Evolutionary conservation across 2,888 invertebrate genomes (phyloP).

Genomic region (Cistogaster globosa): DNA sequence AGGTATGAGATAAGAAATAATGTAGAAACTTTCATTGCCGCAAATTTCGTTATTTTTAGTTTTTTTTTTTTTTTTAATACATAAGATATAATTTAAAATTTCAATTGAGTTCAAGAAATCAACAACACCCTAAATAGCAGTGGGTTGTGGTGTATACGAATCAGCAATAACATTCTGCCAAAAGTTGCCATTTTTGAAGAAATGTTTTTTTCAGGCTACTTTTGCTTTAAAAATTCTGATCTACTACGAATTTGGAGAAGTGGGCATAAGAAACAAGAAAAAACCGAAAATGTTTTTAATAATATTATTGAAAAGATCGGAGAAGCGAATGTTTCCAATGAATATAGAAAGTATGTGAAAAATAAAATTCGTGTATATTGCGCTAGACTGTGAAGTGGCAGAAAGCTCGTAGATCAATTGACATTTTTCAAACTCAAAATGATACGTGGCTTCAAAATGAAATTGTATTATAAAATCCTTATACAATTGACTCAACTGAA

Average conservation of each 20-base stretch:
- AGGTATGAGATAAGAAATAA: too few relatives aligned
- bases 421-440: neutral
- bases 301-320: neutral
- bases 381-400: too few relatives aligned
- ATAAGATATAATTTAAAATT: too few relatives aligned
- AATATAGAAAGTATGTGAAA: neutral
- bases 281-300: neutral
- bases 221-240: neutral
- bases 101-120: too few relatives aligned
- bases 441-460: neutral
- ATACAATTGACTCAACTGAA: neutral
- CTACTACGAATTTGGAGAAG: neutral
- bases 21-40: too few relatives aligned
- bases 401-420: too few relatives aligned
- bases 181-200: neutral
- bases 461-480: neutral
- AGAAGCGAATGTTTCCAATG: neutral
- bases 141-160: neutral
- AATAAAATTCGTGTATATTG: too few relatives aligned
- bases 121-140: too few relatives aligned
- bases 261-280: neutral
- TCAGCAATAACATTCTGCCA: neutral
- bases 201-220: neutral
- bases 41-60: too few relatives aligned
- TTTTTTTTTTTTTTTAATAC: too few relatives aligned